Evolutionary conservation across 1,140 invertebrate genomes (phyloP).

Genomic region (Euwallacea similis): DNA sequence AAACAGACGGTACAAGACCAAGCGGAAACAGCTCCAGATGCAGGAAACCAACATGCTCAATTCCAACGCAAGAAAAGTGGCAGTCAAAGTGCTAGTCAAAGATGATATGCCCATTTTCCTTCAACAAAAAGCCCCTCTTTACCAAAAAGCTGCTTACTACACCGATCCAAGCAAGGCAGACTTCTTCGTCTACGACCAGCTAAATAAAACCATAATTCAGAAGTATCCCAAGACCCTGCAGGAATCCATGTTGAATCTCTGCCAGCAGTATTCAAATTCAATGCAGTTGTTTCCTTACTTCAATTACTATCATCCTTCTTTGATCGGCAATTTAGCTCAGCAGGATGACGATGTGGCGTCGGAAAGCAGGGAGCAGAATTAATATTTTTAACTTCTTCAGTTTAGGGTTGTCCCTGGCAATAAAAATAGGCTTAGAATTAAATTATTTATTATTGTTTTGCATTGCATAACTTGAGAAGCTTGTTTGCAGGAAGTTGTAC

Average conservation of each 20-base stretch:
- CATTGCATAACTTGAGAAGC: too few relatives aligned
- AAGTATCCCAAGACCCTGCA: conserved; percentile 51
- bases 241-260: conserved; percentile 52
- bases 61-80: conserved; percentile 73
- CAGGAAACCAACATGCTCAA: conserved; percentile 65
- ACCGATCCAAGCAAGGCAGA: conserved; percentile 44
- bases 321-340: conserved; percentile 42
- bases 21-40: conserved; percentile 87
- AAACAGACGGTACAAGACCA: conserved; percentile 95
- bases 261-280: conserved; percentile 52
- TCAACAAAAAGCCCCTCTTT: conserved; percentile 46
- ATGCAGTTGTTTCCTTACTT: conserved; percentile 54
- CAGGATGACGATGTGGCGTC: conserved; percentile 42
- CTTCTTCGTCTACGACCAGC: conserved; percentile 50
- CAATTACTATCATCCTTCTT: conserved; percentile 53
- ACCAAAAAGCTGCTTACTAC: conserved; percentile 44
- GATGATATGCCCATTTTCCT: conserved; percentile 65
- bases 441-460: too few relatives aligned
- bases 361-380: conserved; percentile 44
- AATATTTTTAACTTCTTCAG: background rate
- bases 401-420: too few relatives aligned
- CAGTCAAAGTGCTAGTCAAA: conserved; percentile 86
- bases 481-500: too few relatives aligned
- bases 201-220: conserved; percentile 45
- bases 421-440: too few relatives aligned